Evolutionary conservation across 2,888 invertebrate genomes (phyloP).

Genomic region (Anodontia alba): DNA sequence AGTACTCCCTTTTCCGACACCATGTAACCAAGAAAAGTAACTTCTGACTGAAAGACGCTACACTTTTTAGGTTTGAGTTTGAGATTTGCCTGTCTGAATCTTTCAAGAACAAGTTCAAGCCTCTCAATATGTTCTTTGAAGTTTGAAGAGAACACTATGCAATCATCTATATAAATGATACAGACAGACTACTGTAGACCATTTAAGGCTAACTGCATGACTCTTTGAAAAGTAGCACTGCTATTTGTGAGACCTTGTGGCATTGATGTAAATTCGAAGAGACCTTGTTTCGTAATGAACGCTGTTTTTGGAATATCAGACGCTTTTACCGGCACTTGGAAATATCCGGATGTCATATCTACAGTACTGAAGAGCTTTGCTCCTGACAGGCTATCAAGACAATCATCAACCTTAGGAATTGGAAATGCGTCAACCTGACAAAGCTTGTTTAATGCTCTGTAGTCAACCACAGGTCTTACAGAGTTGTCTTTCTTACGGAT

Average conservation of each 20-base stretch:
- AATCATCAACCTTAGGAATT: conserved; percentile 48
- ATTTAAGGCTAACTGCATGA: conserved; percentile 46
- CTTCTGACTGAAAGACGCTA: too few species aligned
- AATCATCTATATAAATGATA: background rate
- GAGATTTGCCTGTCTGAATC: too few species aligned
- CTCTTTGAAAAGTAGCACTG: conserved; percentile 43
- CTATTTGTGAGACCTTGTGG: conserved; percentile 46
- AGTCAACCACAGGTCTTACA: conserved; percentile 43
- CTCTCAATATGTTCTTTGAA: conserved; percentile 26
- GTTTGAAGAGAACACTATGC: conserved; percentile 34
- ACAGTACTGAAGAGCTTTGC: conserved; percentile 42
- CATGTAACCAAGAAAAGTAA: too few species aligned
- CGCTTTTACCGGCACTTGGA: conserved; percentile 47
- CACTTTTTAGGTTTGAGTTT: too few species aligned
- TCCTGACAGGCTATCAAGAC: conserved; percentile 43
- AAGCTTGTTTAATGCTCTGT: conserved; percentile 37
- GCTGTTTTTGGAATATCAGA: conserved; percentile 54
- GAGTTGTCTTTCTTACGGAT: conserved; percentile 42
- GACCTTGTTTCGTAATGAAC: conserved; percentile 50
- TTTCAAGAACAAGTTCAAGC: too few species aligned
- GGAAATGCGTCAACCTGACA: conserved; percentile 41
- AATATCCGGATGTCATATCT: conserved; percentile 48
- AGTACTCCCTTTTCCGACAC: background rate
- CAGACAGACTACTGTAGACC: conserved; percentile 50
- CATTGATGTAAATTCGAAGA: conserved; percentile 48